Base-by-base conservation (phyloP, 2,888 invertebrate species). In the Sipha maydis region DNA sequence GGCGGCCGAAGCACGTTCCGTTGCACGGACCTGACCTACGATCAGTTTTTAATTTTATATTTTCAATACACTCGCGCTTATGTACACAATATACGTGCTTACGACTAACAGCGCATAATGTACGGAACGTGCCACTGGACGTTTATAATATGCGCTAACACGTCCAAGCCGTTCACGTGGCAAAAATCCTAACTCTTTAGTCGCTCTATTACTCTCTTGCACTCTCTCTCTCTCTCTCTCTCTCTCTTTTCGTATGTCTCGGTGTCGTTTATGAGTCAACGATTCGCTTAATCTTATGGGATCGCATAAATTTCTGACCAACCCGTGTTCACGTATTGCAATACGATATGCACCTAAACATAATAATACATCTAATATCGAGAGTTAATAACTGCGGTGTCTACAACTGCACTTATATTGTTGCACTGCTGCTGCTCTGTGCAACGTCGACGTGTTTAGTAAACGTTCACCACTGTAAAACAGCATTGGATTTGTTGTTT, bases 31-130 rank as follows among this genome's bases (percentile, higher is more conserved):
- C 67, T 85, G 85, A 83, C 83, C 83, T 83, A 83, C 73, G 83
- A 83, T 73, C 83, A 73, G 73, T 83, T 83, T 83, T 83, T 83
- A 83, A 83, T 75, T 83, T 83, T 34, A 25, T 73, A 73, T 54
- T 73, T 61, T 25, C 4, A 21, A 61, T 7, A 25, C 5, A 61
- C 61, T 21, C 25, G 25, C 67, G n/a, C n/a, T n/a, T n/a, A 54
- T 34, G 25, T 1, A 61, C 4, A 54, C n/a, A 75, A 75, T 34
- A 61, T 48, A 61, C 31, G 71, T 61, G 25, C 21, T 61, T 71
- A 71, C 54, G 77, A 2, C 2, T 41, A 82, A 82, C 48, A 25
- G 28, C 71, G 1, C 17, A 34, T 83, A 73, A 83, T 83, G 83
- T 56, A 73, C 56, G n/a, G 54, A 83, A 83, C 83, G 83, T 83